These are phyloP conservation scores for Cydia splendana DNA, from an alignment of 1,140 invertebrate genomes.

Conservation along the genomic window DNA sequence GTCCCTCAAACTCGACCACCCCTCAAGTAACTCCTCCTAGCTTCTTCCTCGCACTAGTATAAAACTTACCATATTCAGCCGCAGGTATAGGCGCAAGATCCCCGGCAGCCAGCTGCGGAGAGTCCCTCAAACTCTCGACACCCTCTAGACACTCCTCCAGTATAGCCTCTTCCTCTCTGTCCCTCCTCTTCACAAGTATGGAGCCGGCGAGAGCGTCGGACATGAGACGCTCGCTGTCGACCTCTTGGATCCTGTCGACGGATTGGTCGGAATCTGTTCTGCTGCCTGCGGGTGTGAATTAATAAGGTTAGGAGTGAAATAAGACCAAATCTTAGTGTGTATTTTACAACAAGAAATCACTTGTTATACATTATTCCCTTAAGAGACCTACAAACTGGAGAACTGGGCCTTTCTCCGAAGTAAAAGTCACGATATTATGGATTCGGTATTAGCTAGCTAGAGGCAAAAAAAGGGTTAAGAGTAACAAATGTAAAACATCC, in stretches of 20 bases:
- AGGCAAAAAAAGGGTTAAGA: too few species aligned
- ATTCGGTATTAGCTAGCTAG: too few species aligned
- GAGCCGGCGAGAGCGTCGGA: conserved; percentile 53
- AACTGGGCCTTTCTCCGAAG: too few species aligned
- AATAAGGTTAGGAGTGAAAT: neutral
- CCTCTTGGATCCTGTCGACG: conserved; percentile 40
- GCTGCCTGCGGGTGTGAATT: conserved; percentile 32
- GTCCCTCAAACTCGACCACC: conserved; percentile 37
- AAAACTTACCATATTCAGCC: conserved; percentile 53
- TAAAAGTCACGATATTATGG: too few species aligned
- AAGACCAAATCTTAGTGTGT: too few species aligned
- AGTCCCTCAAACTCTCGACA: conserved; percentile 39
- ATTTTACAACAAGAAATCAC: too few species aligned
- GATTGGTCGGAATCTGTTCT: conserved; percentile 51
- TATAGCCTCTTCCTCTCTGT: conserved; percentile 46
- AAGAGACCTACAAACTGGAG: too few species aligned
- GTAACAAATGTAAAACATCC: too few species aligned
- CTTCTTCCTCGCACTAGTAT: conserved; percentile 50
- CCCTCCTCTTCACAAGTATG: conserved; percentile 49
- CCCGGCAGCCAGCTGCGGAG: conserved; percentile 41
- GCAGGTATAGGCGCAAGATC: conserved; percentile 48
- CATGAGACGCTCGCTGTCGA: conserved; percentile 34
- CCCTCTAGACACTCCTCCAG: conserved; percentile 52
- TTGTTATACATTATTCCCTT: too few species aligned
- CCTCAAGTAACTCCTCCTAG: conserved; percentile 52